phyloP scores from a whole-genome alignment of 2,888 invertebrate species.

The Lagria hirta region DNA sequence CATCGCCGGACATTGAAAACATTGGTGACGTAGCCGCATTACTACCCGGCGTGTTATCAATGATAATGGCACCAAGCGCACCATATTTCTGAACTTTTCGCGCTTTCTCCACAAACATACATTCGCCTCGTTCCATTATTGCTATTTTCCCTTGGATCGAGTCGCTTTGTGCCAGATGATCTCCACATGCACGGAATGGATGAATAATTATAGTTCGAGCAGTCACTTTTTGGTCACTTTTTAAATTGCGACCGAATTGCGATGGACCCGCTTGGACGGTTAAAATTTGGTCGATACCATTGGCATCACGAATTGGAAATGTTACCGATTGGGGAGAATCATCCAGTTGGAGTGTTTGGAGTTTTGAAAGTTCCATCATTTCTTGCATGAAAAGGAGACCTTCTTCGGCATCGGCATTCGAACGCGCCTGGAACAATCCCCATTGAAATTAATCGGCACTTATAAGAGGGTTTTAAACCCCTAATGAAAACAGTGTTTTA shows the following conservation, averaged over 20 bases:
- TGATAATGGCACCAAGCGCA: constrained; percentile 80
- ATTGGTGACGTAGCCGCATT: constrained; percentile 75
- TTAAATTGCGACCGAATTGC: constrained; percentile 82
- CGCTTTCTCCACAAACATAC: constrained; percentile 95
- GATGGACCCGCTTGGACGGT: constrained; percentile 81
- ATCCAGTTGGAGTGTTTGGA: constrained; percentile 63
- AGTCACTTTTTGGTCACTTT: constrained; percentile 64
- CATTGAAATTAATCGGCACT: too few species aligned
- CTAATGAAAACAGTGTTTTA: too few species aligned
- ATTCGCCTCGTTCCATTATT: constrained; percentile 86
- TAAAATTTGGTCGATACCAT: constrained; percentile 37
- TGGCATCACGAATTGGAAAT: constrained; percentile 50
- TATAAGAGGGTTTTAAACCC: too few species aligned
- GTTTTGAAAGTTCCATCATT: constrained; percentile 87
- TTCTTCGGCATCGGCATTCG: constrained; percentile 84
- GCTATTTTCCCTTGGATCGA: constrained; percentile 73
- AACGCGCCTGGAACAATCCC: constrained; percentile 76
- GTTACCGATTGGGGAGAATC: constrained; percentile 58
- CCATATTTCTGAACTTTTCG: constrained; percentile 79
- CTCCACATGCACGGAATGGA: constrained; percentile 72
- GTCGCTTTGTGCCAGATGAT: constrained; percentile 59
- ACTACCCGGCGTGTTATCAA: constrained; percentile 78
- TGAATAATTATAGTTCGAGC: constrained; percentile 66
- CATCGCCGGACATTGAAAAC: constrained; percentile 97
- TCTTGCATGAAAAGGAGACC: constrained; percentile 96